Percentiles rank a stretch among this genome's conserved stretches.
Evolutionary conservation across 2,113 vertebrate genomes (phyloP).

Genomic region (chimpanzee (Pan troglodytes)): DNA sequence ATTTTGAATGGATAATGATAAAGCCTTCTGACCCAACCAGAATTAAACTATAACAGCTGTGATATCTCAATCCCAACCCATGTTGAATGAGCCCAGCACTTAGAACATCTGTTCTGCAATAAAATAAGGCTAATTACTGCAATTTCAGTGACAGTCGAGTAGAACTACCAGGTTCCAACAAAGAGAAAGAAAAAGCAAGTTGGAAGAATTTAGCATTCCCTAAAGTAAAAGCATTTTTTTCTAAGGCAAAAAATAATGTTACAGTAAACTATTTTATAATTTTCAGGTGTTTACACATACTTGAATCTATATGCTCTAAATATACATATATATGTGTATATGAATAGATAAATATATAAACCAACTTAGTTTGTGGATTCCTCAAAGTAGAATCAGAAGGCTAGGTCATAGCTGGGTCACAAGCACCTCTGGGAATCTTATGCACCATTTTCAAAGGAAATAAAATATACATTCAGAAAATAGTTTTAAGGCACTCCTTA

Average conservation of each 20-base stretch:
- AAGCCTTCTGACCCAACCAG: slow-evolving; percentile 47
- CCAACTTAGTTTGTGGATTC: not conserved
- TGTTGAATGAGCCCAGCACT: slow-evolving; percentile 37
- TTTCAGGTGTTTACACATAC: not conserved
- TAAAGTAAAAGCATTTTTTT: not conserved
- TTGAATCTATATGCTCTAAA: not conserved
- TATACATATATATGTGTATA: not conserved
- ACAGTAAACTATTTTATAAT: not conserved
- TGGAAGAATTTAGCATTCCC: not conserved
- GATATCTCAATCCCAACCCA: slow-evolving; percentile 39
- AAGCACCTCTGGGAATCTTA: not conserved
- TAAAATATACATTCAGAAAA: not conserved
- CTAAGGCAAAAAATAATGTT: slow-evolving; percentile 14
- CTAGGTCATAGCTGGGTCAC: not conserved
- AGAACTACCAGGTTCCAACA: not conserved
- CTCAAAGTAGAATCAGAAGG: not conserved
- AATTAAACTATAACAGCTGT: slow-evolving; percentile 60
- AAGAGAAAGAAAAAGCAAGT: not conserved
- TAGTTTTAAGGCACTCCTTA: not conserved
- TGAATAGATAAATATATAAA: not conserved
- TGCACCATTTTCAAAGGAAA: not conserved
- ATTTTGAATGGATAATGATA: slow-evolving; percentile 24
- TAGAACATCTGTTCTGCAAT: slow-evolving; percentile 49
- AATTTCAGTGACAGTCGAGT: not conserved
- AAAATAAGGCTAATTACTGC: slow-evolving; percentile 14